These are phyloP conservation scores for Chaetodon trifascialis DNA, from an alignment of 2,113 vertebrate genomes.

Conservation along the genomic window DNA sequence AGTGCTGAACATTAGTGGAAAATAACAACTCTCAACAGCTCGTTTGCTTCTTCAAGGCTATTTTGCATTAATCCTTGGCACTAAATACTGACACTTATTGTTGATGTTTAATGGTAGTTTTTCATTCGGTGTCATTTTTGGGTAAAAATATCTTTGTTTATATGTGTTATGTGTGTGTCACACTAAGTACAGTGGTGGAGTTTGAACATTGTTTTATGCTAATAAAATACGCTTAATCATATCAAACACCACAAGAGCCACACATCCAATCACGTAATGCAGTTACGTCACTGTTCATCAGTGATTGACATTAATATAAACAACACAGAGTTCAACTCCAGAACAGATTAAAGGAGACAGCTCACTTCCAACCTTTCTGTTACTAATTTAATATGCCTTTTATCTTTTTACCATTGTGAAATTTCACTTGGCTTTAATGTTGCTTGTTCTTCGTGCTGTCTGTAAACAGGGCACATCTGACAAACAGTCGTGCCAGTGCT, in stretches of 20 bases:
- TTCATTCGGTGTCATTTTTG: not conserved
- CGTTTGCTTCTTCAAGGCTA: not conserved
- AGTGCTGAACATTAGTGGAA: conserved; percentile 5
- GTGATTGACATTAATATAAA: conserved; percentile 38
- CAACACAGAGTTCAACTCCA: conserved; percentile 15
- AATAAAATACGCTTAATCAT: not conserved
- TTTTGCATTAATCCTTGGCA: not conserved
- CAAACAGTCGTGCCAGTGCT: not conserved
- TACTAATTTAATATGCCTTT: conserved; percentile 49
- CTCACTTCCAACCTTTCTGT: conserved; percentile 31
- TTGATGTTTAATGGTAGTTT: not conserved
- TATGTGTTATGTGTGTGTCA: no score
- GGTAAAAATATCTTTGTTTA: not conserved
- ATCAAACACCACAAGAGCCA: not conserved
- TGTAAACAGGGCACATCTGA: conserved; percentile 42
- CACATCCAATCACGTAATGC: not conserved
- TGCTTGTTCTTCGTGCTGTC: conserved; percentile 15
- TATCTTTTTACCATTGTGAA: conserved; percentile 23
- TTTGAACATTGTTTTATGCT: not conserved
- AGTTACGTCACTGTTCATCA: conserved; percentile 8
- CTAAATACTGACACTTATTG: not conserved
- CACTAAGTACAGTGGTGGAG: no score
- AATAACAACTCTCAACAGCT: not conserved
- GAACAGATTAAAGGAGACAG: not conserved
- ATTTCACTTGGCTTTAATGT: conserved; percentile 14